phyloP scores from a whole-genome alignment of 2,113 vertebrate species.

The Trichomycterus rosablanca region DNA sequence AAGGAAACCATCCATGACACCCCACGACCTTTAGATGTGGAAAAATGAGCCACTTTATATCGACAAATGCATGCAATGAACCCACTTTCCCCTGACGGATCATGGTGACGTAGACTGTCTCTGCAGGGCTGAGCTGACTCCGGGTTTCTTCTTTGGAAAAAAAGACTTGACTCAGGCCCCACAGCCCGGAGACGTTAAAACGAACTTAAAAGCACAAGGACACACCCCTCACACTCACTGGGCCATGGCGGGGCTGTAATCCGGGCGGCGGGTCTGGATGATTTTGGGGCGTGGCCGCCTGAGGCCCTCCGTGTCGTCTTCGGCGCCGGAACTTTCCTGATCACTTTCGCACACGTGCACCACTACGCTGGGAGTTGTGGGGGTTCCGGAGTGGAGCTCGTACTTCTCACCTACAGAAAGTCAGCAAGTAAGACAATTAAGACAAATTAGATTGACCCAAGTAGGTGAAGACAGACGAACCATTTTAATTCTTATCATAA shows the following conservation, averaged over 20 bases:
- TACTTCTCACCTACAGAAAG: constrained; percentile 81
- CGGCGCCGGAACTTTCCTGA: constrained; percentile 64
- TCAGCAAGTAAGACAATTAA: neutral
- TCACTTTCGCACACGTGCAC: constrained; percentile 93
- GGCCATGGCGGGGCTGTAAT: constrained; percentile 70
- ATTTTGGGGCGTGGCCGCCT: constrained; percentile 80
- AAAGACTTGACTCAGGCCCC: constrained; percentile 26
- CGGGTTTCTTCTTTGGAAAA: constrained; percentile 23
- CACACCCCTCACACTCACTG: constrained; percentile 66
- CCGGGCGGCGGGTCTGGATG: constrained; percentile 85
- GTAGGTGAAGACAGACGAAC: too few relatives aligned
- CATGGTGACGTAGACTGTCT: constrained; percentile 25
- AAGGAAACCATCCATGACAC: constrained; percentile 29
- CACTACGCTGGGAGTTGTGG: constrained; percentile 91
- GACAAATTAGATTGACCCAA: too few relatives aligned
- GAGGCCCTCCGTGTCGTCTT: constrained; percentile 62
- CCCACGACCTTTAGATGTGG: constrained; percentile 15
- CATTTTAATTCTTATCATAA: too few relatives aligned
- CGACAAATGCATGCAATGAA: constrained; percentile 42
- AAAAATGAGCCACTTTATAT: constrained; percentile 39
- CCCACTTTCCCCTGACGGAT: constrained; percentile 25
- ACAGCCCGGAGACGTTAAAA: constrained; percentile 27
- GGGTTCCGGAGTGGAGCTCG: constrained; percentile 88
- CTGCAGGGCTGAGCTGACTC: constrained; percentile 20
- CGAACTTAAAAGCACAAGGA: constrained; percentile 26